A percentile compares a stretch with the other conserved stretches of the same genome.
These are phyloP conservation scores for Clamator glandarius DNA, from an alignment of 2,797 vertebrate species.

Conservation along the genomic window DNA sequence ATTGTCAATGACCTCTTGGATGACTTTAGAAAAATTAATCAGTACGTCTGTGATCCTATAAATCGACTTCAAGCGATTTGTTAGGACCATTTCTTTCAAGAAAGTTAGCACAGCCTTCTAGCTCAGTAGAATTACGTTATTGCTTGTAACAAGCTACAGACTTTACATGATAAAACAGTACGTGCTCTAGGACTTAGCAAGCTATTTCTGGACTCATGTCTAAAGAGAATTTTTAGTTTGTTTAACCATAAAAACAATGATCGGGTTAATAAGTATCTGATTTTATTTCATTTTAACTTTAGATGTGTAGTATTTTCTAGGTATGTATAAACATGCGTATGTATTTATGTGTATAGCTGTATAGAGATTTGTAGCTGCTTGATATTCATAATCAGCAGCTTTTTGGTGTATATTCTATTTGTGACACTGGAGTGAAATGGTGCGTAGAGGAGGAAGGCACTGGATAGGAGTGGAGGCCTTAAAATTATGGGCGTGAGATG, in stretches of 20 bases:
- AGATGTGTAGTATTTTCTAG: background rate
- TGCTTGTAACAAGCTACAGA: background rate
- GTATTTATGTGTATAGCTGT: background rate
- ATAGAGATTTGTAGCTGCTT: background rate
- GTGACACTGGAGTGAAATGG: background rate
- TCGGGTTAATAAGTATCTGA: background rate
- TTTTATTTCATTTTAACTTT: background rate
- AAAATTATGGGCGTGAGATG: too few relatives aligned
- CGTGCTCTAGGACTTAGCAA: accelerated
- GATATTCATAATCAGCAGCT: background rate
- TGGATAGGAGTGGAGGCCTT: background rate
- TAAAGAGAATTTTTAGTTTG: background rate
- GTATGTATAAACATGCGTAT: background rate
- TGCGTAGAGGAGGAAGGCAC: background rate
- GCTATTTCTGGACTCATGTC: background rate
- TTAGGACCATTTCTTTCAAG: background rate
- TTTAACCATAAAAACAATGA: background rate
- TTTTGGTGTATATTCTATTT: background rate
- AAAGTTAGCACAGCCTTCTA: background rate
- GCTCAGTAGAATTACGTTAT: background rate
- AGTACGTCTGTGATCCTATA: background rate
- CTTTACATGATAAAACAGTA: background rate
- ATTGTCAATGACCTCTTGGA: background rate
- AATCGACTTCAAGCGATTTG: background rate
- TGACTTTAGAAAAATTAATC: background rate